phyloP scores from a whole-genome alignment of 2,888 invertebrate species.

The Calliopum simillimum region DNA sequence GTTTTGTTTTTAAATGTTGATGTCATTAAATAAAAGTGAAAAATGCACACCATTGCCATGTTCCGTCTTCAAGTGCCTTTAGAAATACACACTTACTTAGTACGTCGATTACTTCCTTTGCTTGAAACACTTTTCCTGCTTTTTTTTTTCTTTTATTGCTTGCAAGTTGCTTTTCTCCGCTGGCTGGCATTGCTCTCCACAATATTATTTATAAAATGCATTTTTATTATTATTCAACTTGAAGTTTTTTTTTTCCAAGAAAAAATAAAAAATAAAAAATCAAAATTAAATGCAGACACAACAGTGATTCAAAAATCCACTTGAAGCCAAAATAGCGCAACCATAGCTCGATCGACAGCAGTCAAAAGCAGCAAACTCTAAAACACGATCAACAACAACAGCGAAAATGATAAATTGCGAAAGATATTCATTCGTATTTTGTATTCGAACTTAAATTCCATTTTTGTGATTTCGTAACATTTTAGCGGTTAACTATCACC shows the following conservation, averaged over 20 bases:
- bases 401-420: slow-evolving; percentile 23
- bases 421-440: slow-evolving; percentile 1
- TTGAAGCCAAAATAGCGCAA: not conserved
- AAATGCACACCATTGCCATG: slow-evolving; percentile 7
- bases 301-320: slow-evolving; percentile 11
- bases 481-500: slow-evolving; percentile 22
- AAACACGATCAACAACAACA: slow-evolving; percentile 4
- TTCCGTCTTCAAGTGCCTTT: slow-evolving; percentile 22
- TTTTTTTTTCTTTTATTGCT: slow-evolving; percentile 5
- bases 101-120: too few relatives aligned
- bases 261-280: not conserved
- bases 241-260: not conserved
- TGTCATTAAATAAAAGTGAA: slow-evolving; percentile 14
- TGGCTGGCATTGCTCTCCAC: not conserved
- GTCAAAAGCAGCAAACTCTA: not conserved
- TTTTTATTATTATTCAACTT: slow-evolving; percentile 20
- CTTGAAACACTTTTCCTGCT: slow-evolving; percentile 19
- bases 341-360: not conserved
- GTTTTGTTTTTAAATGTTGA: not conserved
- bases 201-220: slow-evolving; percentile 13
- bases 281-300: slow-evolving; percentile 19
- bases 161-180: not conserved
- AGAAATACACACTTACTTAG: slow-evolving; percentile 13
- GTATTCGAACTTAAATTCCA: slow-evolving; percentile 24
- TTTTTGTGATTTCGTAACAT: slow-evolving; percentile 28